phyloP scores from a whole-genome alignment of 1,140 invertebrate species.

The Drosophila pallidifrons region DNA sequence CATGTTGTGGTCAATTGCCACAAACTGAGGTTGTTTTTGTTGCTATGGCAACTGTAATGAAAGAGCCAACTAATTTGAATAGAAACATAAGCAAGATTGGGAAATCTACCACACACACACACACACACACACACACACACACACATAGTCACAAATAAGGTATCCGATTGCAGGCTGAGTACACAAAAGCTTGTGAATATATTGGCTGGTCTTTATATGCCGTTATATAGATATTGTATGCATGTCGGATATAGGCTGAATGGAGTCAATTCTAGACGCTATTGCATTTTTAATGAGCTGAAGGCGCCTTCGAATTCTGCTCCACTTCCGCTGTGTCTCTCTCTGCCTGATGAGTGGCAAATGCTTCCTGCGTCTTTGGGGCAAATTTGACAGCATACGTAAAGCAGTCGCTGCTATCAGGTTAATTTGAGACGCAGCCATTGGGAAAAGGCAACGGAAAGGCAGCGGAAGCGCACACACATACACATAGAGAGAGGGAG shows the following conservation, averaged over 20 bases:
- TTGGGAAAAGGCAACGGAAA: constrained; percentile 46
- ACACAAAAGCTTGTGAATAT: constrained; percentile 52
- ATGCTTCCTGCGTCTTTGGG: constrained; percentile 57
- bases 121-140: no score
- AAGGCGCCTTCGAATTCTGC: constrained; percentile 55
- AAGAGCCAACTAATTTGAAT: background rate
- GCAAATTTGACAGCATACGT: constrained; percentile 63
- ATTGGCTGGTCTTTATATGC: constrained; percentile 64
- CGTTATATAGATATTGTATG: constrained; percentile 48
- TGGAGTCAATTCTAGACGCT: constrained; percentile 28
- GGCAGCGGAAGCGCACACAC: constrained; percentile 59
- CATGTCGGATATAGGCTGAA: constrained; percentile 42
- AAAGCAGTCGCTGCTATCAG: constrained; percentile 49
- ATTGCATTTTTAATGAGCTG: constrained; percentile 75
- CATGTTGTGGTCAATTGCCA: background rate
- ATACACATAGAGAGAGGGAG: constrained; percentile 11
- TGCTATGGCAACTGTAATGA: no score
- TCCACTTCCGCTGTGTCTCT: constrained; percentile 57
- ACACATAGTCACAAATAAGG: background rate
- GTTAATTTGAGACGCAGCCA: constrained; percentile 64
- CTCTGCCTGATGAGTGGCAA: constrained; percentile 52
- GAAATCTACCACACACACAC: background rate
- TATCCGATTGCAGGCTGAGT: constrained; percentile 13
- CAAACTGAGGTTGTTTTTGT: background rate
- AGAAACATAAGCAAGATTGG: constrained; percentile 5